Evolutionary conservation across 1,140 invertebrate genomes (phyloP), one percentile per base, ranked within the genome.

Genomic region (Platorchestia sp.): DNA sequence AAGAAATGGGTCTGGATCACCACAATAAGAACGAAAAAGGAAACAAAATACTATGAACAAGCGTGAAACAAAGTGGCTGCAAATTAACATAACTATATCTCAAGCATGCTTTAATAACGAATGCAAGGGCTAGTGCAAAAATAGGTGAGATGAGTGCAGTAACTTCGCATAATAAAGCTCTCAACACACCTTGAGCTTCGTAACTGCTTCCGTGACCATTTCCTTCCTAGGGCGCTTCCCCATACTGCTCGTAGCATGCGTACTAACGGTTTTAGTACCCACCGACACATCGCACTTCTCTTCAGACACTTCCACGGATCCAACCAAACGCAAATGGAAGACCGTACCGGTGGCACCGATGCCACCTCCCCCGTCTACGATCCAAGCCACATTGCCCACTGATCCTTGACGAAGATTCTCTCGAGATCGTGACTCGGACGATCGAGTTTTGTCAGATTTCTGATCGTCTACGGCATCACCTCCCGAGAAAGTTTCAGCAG

Each of bases 191-290:
- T 99, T 99, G 97, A 99, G 99, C 97, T 99, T 98, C 97, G 98
- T 98, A 97, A 99, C 99, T 97, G 99, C 99, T 97, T 99, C 99
- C 97, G 99, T 99, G 96, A 99, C 99, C 98, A 98, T 98, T 97
- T 98, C 98, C 98, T 98, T 98, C 98, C 98, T 98, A 97, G 98
- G 98, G 96, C 98, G 97, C 97, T 98, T 98, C 97, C 98, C 98
- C 96, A 98, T 97, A 96, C 98, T 98, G 95, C 98, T 97, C 97
- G 98, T 98, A 97, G 97, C 97, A 97, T 97, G 97, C 41, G 95
- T 59, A 91, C 95, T 95, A 86, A 87, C 45, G 44, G 95, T 95
- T 95, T 96, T 96, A 96, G 96, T 96, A 93, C 96, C 95, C n/a
- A 95, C 95, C 86, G 96, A 95, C 97, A 98, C 98, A 96, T 97